Conservation (phyloP, 2,888 invertebrate species). For the Syrphus vitripennis region DNA sequence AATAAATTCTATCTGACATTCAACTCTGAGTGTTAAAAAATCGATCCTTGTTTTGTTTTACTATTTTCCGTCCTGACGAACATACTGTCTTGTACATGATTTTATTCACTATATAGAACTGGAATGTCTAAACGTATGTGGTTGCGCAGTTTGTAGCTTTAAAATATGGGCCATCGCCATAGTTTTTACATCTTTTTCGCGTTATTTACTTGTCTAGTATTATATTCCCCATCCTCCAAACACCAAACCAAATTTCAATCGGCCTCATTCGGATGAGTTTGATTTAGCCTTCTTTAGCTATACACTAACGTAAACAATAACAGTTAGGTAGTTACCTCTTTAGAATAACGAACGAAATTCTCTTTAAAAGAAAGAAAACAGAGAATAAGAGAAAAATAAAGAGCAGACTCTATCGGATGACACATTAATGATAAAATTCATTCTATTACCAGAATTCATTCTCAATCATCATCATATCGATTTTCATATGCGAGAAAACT, state of each 20-base stretch:
- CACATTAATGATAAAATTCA: constrained; percentile 17
- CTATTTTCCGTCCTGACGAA: not conserved
- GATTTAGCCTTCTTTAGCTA: not conserved
- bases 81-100: constrained; percentile 13
- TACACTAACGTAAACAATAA: constrained; percentile 51
- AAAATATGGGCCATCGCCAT: constrained; percentile 37
- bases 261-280: not conserved
- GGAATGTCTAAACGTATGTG: not conserved
- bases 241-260: not conserved
- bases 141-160: constrained; percentile 54
- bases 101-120: constrained; percentile 5
- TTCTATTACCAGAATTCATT: constrained; percentile 47
- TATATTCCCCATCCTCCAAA: not conserved
- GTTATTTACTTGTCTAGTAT: constrained; percentile 18
- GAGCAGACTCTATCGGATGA: constrained; percentile 5
- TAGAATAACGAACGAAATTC: not conserved
- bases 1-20: too few relatives aligned
- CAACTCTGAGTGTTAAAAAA: too few relatives aligned
- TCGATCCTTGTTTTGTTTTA: too few relatives aligned
- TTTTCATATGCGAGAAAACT: constrained; percentile 40
- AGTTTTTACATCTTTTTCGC: constrained; percentile 14
- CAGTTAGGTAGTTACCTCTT: constrained; percentile 30
- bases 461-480: constrained; percentile 49
- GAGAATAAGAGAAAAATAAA: not conserved
- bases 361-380: constrained; percentile 12